Base-by-base conservation (phyloP, 1,140 invertebrate species). In the Procambarus virginalis region DNA sequence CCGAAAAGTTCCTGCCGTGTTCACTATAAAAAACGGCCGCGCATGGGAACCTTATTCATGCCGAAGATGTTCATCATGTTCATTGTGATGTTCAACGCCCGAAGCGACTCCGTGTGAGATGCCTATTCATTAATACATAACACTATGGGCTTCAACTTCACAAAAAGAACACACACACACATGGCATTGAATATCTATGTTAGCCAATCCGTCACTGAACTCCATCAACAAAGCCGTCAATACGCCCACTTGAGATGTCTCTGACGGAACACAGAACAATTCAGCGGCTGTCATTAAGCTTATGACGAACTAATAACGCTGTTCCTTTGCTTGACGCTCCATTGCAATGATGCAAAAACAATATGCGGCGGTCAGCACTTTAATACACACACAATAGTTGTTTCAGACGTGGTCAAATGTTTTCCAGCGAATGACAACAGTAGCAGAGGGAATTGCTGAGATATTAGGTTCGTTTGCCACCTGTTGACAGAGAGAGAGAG, bases 401-500 rank as follows among this genome's bases (percentile, higher is more conserved):
- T n/a, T 22, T 34, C 79, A 34, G 51, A 64, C 60, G 12, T 12
- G 20, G 20, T 14, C 17, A n/a, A 55, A 6, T 81, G 48, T 60
- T 58, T 60, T 34, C 10, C 9, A 46, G 2, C 8, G 79, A n/a
- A 58, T 51, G 51, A 51, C 51, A 81, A 58, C 51, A 12, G 51
- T 81, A 58, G 34, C 1, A 9, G 20, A 68, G 68, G 2, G n/a
- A 22, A 73, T 2, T 79, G n/a, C 45, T 46, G 58, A 60, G 34
- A 78, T 86, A 45, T 48, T 79, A 20, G 48, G 82, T 79, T 86
- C 45, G 45, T 84, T 84, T 84, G 88, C 88, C 88, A 89, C 88
- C 88, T 89, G 88, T 89, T 89, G 88, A 84, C 76, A 84, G 87
- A 68, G 80, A 58, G 64, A 60, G 60, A 77, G 45, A 78, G 22